Base-by-base conservation (phyloP, 1,140 invertebrate species). In the Dysdera silvatica region DNA sequence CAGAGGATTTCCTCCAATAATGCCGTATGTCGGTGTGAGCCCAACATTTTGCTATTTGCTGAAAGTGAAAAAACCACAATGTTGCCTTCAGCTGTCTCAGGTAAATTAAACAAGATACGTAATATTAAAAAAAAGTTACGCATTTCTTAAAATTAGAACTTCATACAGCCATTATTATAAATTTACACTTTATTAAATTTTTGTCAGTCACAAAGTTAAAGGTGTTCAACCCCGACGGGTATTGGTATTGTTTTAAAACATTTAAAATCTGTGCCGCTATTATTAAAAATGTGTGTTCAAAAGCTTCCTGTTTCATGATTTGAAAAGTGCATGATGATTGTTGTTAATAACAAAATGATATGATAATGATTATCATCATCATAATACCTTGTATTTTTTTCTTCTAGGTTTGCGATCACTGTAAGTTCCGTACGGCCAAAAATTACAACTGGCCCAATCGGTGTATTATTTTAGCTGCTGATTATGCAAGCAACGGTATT, bases 401-500 rank as follows among this genome's bases (percentile, higher is more conserved):
- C 3, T 32, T 67, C 1, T 3, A 48, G 91, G 87, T 91, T 2
- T 98, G 95, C 77, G 88, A 93, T 70, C 95, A 98, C 75, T 96
- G 91, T 78, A 85, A 82, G 62, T 92, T 91, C 74, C 82, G 89
- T 52, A 94, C 90, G 71, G 93, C 93, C 12, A 89, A 91, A 70
- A 92, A 98, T 69, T 98, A 98, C 79, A 92, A 95, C 77, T 99
- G 94, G 93, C 68, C 70, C 18, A 98, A 95, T 76, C 89, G 92
- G 73, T 94, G 91, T 2, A 95, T 99, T 56, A 98, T 99, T 63
- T 78, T 98, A 47, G 93, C 94, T 0, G 93, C 94, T 0, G 95
- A 98, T 76, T 95, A 93, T 71, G 92, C 94, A n/a, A 95, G 90
- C 53, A 95, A 93, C 76, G 95, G 93, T 55, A 94, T 99, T 67